These are phyloP conservation scores for Chiloscyllium plagiosum DNA, from an alignment of 2,113 vertebrate genomes.

Conservation along the genomic window DNA sequence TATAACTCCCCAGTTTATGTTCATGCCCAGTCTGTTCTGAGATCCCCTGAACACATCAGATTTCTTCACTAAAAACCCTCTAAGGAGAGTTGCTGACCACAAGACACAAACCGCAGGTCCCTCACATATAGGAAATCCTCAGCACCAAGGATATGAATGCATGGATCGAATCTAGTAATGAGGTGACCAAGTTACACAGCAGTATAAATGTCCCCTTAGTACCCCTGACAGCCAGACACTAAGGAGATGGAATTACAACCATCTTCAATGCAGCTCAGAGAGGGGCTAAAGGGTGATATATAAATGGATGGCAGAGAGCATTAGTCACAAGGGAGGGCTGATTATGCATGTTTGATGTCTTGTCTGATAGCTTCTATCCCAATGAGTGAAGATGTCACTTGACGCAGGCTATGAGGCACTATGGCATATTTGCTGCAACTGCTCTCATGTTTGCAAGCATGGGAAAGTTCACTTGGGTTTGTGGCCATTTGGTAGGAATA, in stretches of 20 bases:
- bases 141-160: neutral
- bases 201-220: neutral
- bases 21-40: neutral
- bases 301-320: neutral
- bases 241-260: constrained; percentile 15
- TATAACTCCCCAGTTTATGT: neutral
- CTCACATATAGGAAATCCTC: neutral
- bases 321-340: neutral
- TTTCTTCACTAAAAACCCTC: constrained; percentile 1
- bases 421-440: neutral
- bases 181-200: neutral
- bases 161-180: neutral
- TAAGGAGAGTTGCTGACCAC: neutral
- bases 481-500: neutral
- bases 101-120: neutral
- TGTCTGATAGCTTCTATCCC: neutral
- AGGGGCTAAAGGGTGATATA: neutral
- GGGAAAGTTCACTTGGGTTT: neutral
- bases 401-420: neutral
- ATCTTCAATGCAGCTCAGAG: neutral
- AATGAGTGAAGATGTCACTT: neutral
- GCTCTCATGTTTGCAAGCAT: neutral
- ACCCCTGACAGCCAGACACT: neutral
- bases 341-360: neutral
- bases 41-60: neutral